Percentiles rank a stretch among this genome's conserved stretches.
Conservation (phyloP, 2,888 invertebrate genomes). For the Sarcophaga subvicina region DNA sequence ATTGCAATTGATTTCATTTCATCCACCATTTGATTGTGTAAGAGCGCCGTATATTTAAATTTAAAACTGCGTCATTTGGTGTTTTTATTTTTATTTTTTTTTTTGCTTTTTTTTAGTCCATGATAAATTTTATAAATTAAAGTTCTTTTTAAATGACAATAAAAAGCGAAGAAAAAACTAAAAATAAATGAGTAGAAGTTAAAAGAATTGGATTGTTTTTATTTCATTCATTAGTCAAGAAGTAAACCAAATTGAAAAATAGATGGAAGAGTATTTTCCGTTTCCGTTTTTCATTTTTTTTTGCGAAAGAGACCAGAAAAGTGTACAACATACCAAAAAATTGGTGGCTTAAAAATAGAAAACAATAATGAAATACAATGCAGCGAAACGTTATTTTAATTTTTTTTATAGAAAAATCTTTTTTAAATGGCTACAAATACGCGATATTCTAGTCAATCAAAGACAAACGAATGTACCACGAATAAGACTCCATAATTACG, state of each 20-base stretch:
- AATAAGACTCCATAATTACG: too few relatives aligned
- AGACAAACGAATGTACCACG: too few relatives aligned
- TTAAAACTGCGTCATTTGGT: too few relatives aligned
- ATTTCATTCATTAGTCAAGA: constrained; percentile 28
- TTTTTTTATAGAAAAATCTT: too few relatives aligned
- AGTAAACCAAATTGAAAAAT: constrained; percentile 28
- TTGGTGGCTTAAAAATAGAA: neutral
- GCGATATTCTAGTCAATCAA: too few relatives aligned
- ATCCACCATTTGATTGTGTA: too few relatives aligned
- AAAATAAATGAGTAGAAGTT: constrained; percentile 23
- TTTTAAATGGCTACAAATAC: too few relatives aligned
- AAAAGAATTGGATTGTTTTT: constrained; percentile 8
- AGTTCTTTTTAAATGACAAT: neutral
- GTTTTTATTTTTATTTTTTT: too few relatives aligned
- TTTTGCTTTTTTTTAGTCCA: too few relatives aligned
- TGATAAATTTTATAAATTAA: neutral
- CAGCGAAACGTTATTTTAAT: too few relatives aligned
- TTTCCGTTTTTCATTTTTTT: neutral
- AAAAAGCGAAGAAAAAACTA: neutral
- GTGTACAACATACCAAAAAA: neutral
- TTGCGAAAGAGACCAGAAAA: neutral
- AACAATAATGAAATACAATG: neutral
- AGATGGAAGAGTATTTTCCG: constrained; percentile 1
- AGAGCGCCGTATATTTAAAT: too few relatives aligned
- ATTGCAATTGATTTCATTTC: too few relatives aligned